Evolutionary conservation across 2,797 vertebrate genomes (phyloP).

Genomic region (Sitta carolinensis): DNA sequence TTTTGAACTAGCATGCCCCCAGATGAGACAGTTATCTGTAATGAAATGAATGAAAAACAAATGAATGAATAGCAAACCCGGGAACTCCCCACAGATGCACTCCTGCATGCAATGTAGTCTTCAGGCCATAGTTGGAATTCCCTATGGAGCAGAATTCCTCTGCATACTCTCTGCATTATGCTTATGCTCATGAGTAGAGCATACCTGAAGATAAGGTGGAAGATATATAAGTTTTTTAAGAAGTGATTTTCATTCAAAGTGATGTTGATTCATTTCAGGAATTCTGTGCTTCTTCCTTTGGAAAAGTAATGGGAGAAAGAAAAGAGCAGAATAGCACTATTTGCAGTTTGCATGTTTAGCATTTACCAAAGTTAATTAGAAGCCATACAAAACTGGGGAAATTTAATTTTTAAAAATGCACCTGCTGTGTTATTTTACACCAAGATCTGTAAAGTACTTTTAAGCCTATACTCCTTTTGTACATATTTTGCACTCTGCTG

Average conservation of each 20-base stretch:
- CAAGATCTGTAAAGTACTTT: neutral
- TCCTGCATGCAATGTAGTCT: neutral
- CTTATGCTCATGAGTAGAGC: neutral
- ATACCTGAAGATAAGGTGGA: neutral
- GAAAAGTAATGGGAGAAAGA: neutral
- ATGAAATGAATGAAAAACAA: neutral
- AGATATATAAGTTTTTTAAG: neutral
- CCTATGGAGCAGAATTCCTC: neutral
- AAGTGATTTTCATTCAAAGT: neutral
- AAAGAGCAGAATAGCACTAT: neutral
- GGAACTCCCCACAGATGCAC: neutral
- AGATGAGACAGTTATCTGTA: slow-evolving; percentile 85
- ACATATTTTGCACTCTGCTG: neutral
- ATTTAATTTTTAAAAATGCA: neutral
- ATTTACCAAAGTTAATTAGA: neutral
- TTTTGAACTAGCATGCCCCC: slow-evolving; percentile 89
- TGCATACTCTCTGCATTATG: neutral
- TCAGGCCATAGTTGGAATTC: neutral
- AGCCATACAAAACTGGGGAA: neutral
- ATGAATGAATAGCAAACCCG: neutral
- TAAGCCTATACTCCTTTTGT: neutral
- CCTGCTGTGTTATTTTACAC: neutral
- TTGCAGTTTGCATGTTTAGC: neutral
- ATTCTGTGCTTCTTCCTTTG: neutral
- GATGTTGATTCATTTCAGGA: neutral